Conservation (phyloP, 2,797 vertebrate genomes). For the Centroberyx gerrardi region DNA sequence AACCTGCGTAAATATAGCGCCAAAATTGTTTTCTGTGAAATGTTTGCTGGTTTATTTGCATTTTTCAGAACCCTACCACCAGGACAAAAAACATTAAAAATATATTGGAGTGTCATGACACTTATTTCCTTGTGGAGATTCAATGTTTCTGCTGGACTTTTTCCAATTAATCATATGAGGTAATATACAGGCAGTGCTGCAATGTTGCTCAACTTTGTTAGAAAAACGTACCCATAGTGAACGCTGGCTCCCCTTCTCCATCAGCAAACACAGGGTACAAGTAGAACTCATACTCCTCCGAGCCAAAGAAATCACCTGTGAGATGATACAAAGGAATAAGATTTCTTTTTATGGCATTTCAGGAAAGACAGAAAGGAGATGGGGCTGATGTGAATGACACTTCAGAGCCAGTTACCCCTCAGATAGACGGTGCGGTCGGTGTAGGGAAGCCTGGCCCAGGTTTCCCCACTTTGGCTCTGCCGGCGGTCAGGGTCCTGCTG, state of each 20-base stretch:
- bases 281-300: slow-evolving; percentile 89
- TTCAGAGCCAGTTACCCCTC: slow-evolving; percentile 61
- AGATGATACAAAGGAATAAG: slow-evolving; percentile 6
- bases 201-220: neutral
- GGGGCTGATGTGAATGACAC: neutral
- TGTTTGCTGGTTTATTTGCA: too few species aligned
- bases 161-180: too few species aligned
- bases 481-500: slow-evolving; percentile 61
- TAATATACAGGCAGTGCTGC: neutral
- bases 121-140: too few species aligned
- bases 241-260: slow-evolving; percentile 89
- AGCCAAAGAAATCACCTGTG: slow-evolving; percentile 89
- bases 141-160: too few species aligned
- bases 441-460: slow-evolving; percentile 89
- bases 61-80: too few species aligned
- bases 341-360: neutral
- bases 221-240: slow-evolving; percentile 84
- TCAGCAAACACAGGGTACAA: slow-evolving; percentile 91
- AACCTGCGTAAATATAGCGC: too few species aligned
- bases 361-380: neutral
- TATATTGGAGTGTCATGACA: too few species aligned
- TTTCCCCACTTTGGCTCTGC: slow-evolving; percentile 67
- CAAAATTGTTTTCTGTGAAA: too few species aligned
- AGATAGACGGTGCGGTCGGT: slow-evolving; percentile 66
- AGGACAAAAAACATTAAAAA: too few species aligned